Evolutionary conservation across 2,113 vertebrate genomes (phyloP), one percentile per base, ranked within the genome.

Genomic region (Apeltes quadracus): DNA sequence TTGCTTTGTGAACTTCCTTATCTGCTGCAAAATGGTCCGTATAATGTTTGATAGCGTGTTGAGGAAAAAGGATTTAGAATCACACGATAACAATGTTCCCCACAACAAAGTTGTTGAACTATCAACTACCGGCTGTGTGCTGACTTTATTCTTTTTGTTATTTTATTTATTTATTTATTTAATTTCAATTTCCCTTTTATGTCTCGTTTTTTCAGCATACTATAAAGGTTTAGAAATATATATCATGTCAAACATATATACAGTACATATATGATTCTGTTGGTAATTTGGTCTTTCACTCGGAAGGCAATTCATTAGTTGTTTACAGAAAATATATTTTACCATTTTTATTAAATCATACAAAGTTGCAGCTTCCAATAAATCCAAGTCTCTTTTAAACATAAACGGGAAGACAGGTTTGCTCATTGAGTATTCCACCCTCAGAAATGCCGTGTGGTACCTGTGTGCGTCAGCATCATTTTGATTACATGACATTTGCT

Each of bases 41-140:
- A 83, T 91, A 82, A 74, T 90, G 79, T 88, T 87, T 86, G 84
- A 89, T 89, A 76, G 85, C 44, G 14, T 48, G 68, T 72, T 78
- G 62, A 83, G 61, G 69, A 29, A 74, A 83, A 84, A 61, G 16
- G 61, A 20, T 54, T 64, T 25, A 48, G 25, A 76, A 59, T 65
- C 25, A 63, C 57, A 77, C 66, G 65, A 82, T 76, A 82, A 67
- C 11, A 1, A 44, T 61, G 53, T 65, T 77, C 39, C 20, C 29
- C 18, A 43, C n/a, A 29, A 29, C 32, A 78, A 75, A 73, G 68
- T 61, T 73, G 51, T 73, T 53, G 20, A 76, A 73, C 38, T 68
- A 55, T 65, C 63, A 81, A 81, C 72, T 74, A 61, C 18, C 46
- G 29, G 22, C 16, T 23, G 14, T 41, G 44, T 53, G 50, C 7